Percentiles rank a stretch among this genome's conserved stretches.
phyloP scores from a whole-genome alignment of 2,888 invertebrate species.

The Idaea biselata region DNA sequence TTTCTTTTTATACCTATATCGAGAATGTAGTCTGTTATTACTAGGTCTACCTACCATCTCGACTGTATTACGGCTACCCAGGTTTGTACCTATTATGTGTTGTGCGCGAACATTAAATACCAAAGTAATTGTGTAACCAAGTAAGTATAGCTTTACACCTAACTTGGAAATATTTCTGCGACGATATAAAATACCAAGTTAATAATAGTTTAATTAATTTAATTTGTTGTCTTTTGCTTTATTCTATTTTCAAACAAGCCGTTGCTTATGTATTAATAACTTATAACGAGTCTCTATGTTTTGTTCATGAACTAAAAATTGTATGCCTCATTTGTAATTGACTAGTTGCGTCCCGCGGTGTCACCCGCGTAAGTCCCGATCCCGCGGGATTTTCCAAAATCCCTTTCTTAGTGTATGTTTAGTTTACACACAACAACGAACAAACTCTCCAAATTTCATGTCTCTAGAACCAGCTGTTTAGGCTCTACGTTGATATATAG shows the following conservation, averaged over 20 bases:
- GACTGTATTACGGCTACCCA: constrained; percentile 28
- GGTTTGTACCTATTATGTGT: constrained; percentile 31
- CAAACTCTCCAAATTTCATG: too few species aligned
- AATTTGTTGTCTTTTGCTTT: neutral
- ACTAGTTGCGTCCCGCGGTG: too few species aligned
- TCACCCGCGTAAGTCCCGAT: too few species aligned
- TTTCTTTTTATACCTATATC: constrained; percentile 49
- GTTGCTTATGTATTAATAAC: too few species aligned
- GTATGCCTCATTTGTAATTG: too few species aligned
- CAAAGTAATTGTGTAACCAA: neutral
- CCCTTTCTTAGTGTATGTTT: too few species aligned
- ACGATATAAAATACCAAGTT: neutral
- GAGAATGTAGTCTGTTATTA: constrained; percentile 45
- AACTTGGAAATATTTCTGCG: neutral
- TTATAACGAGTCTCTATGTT: too few species aligned
- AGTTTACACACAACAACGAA: too few species aligned
- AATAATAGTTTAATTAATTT: neutral
- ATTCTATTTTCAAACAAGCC: neutral
- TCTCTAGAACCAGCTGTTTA: too few species aligned
- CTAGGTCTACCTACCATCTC: constrained; percentile 15
- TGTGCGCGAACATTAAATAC: constrained; percentile 12
- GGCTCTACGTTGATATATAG: too few species aligned
- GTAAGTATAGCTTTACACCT: neutral
- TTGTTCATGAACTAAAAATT: too few species aligned
- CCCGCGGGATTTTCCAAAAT: too few species aligned